A percentile compares a stretch with the other conserved stretches of the same genome.
Conservation (phyloP, 2,113 vertebrate species). For the Phocoena phocoena region DNA sequence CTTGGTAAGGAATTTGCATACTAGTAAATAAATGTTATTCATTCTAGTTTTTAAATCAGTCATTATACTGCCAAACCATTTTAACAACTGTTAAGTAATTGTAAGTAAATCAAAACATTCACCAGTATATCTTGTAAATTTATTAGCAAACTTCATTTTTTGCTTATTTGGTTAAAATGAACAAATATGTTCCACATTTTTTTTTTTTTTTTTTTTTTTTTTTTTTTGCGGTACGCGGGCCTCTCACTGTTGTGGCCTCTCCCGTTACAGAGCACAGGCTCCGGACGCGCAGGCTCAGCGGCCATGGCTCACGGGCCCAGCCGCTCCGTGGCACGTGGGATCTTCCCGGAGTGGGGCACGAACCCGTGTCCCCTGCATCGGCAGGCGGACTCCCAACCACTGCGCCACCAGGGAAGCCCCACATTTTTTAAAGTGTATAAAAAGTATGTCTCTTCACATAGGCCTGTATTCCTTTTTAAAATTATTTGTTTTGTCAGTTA, state of each 20-base stretch:
- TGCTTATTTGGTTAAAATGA: constrained; percentile 25
- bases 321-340: no score
- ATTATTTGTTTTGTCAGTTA: neutral
- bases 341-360: no score
- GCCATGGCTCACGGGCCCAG: no score
- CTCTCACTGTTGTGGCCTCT: no score
- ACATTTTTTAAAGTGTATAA: neutral
- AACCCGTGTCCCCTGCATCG: no score
- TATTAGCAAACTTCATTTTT: neutral
- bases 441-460: neutral
- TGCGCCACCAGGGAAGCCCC: no score
- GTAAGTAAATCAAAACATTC: constrained; percentile 14
- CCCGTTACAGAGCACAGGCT: no score
- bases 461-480: neutral
- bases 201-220: neutral
- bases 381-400: no score
- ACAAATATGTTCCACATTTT: neutral
- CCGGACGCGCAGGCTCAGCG: no score
- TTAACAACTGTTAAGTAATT: constrained; percentile 37
- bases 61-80: constrained; percentile 42
- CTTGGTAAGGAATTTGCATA: constrained; percentile 25
- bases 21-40: constrained; percentile 33
- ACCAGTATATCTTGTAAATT: constrained; percentile 13
- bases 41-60: neutral
- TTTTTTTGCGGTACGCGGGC: neutral